phyloP scores from a whole-genome alignment of 2,797 vertebrate genomes.

The Gymnopithys bicolor region DNA sequence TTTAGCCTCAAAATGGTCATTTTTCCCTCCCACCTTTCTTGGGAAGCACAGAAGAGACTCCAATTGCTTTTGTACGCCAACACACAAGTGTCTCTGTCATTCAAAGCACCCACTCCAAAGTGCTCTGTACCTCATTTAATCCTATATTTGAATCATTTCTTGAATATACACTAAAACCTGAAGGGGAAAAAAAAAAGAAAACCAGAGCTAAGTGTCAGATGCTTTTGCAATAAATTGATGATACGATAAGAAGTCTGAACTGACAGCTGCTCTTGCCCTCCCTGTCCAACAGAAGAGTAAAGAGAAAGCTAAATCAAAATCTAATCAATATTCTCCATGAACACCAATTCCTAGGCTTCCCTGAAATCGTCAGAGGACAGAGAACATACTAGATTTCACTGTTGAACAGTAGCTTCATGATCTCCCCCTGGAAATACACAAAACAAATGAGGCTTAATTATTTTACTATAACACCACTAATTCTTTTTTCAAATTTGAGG shows the following conservation, averaged over 20 bases:
- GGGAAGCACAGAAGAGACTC: neutral
- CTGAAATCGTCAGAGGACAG: neutral
- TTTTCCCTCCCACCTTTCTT: neutral
- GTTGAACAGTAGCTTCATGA: neutral
- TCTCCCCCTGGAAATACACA: neutral
- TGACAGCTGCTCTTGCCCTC: neutral
- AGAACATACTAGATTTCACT: neutral
- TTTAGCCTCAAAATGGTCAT: neutral
- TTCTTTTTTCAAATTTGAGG: neutral
- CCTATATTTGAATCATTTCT: neutral
- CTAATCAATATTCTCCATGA: neutral
- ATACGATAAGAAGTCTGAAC: neutral
- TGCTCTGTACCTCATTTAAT: neutral
- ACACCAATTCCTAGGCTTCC: neutral
- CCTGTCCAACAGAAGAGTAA: neutral
- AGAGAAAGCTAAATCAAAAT: neutral
- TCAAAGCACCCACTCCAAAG: neutral
- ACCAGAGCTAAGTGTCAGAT: neutral
- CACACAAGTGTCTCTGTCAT: accelerated
- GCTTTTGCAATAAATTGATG: neutral
- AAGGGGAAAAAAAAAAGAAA: too few species aligned
- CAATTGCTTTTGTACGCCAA: neutral
- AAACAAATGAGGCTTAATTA: neutral
- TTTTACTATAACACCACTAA: neutral
- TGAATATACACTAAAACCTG: neutral